Base-by-base conservation (phyloP, 2,113 vertebrate genomes). In the Xyrauchen texanus region DNA sequence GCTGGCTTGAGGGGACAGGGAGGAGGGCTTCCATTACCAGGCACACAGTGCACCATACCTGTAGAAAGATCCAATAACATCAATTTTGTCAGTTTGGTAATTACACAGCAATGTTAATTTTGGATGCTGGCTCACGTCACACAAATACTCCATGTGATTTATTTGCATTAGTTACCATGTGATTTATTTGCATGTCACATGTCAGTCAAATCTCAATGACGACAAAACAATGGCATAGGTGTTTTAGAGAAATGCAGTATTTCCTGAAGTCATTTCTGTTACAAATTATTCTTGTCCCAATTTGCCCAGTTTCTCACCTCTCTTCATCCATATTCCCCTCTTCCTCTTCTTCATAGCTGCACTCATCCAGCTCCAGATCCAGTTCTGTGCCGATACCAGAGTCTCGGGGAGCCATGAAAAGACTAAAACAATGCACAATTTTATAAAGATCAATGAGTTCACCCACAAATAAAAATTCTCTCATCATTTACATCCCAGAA, bases 311-410 rank as follows among this genome's bases (percentile, higher is more conserved):
- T 55, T 49, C 83, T 84, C 76, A 86, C 87, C 86, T 84, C 55
- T 83, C 85, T 44, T 87, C 85, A 68, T 88, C 87, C 71, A 86
- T 82, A 74, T 84, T 84, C 47, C 81, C 85, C 66, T 85, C 87
- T 57, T 81, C 84, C 46, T 85, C 87, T 57, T 81, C 84, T 34
- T 85, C 81, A 81, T 69, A 87, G 79, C 81, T 83, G 60, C 81
- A 74, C 45, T 87, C 85, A 13, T 86, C 86, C 67, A 88, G 65
- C 42, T 88, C 85, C 66, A 88, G 72, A 71, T 88, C 81, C 55
- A 87, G 68, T 15, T 87, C 87, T 2, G 82, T 84, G 15, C 72
- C 84, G 13, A 86, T 75, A 12, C 80, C 80, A 15, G 84, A 84
- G 61, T 87, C 84, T 65, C 65, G 75, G 4, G 84, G 84, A 65